phyloP scores from a whole-genome alignment of 2,888 invertebrate species.

The Ametastegia equiseti region DNA sequence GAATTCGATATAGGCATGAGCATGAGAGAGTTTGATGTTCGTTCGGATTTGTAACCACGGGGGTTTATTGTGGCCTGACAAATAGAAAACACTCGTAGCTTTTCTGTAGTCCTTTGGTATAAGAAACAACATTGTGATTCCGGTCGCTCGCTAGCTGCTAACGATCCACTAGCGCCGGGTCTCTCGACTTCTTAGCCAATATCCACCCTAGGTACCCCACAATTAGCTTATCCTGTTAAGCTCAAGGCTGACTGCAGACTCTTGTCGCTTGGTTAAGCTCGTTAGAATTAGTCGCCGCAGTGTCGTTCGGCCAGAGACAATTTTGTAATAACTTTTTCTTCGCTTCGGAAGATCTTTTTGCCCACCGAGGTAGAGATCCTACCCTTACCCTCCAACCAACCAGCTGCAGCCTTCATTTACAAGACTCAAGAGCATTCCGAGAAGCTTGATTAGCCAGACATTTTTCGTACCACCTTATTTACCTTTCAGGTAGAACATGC shows the following conservation, averaged over 20 bases:
- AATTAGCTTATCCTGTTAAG: constrained; percentile 76
- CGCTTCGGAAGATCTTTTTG: constrained; percentile 46
- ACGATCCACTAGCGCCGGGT: constrained; percentile 70
- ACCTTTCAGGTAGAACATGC: not conserved
- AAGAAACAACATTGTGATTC: constrained; percentile 75
- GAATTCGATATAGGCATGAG: not conserved
- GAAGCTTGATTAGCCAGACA: constrained; percentile 37
- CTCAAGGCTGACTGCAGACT: constrained; percentile 54
- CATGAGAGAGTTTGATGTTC: not conserved
- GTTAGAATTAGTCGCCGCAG: constrained; percentile 45
- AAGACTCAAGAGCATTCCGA: constrained; percentile 27
- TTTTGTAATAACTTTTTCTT: constrained; percentile 48
- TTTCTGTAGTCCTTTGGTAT: constrained; percentile 51
- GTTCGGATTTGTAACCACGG: not conserved
- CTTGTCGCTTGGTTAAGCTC: constrained; percentile 46
- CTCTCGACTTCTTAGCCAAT: constrained; percentile 74
- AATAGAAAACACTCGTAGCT: constrained; percentile 36
- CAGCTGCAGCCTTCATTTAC: constrained; percentile 8
- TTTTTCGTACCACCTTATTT: constrained; percentile 18
- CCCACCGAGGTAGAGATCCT: not conserved
- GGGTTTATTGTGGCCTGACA: not conserved
- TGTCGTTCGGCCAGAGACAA: constrained; percentile 43
- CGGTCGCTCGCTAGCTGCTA: constrained; percentile 72
- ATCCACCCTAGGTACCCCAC: constrained; percentile 64
- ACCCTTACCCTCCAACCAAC: not conserved